Base-by-base conservation (phyloP, 2,113 vertebrate genomes). In the Laticauda laticaudata region DNA sequence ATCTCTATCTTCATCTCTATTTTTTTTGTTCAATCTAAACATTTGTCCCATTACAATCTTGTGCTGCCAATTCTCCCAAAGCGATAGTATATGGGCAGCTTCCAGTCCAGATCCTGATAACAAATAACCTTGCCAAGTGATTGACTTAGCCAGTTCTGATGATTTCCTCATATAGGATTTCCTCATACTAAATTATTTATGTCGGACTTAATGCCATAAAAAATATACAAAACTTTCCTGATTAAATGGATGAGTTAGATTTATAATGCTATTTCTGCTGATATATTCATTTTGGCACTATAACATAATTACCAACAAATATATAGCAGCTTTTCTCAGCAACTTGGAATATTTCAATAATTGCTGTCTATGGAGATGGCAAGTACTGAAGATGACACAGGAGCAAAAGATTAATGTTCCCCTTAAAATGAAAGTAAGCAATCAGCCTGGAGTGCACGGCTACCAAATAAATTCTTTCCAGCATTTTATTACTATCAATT, bases 391-490 rank as follows among this genome's bases (percentile, higher is more conserved):
- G 91, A 81, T 81, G 75, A 94, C 0, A 93, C 23, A 75, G 53
- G 89, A 92, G 92, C 0, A 94, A 88, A 20, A 94, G 87, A 94
- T 94, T 69, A 95, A 95, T 3, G 43, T 89, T 92, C 91, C 91
- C 51, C 94, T 95, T 89, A 93, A 91, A 92, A 11, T 91, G 69
- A 61, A 96, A 95, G 18, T 89, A 59, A 93, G 59, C 10, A 0
- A 95, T 96, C 91, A 89, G 90, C 57, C 88, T 95, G 87, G 95
- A 20, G 43, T 93, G 92, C 43, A 92, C 18, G 20, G 93, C 87
- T 81, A 94, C 61, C 91, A 92, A 93, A 95, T 56, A 92, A 85
- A 94, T 93, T 93, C 0, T 64, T 95, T 94, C 95, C 94, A 94
- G 86, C 88, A 94, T 92, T 86, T 91, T 61, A 91, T 86, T 94